Base-by-base conservation (phyloP, 2,797 vertebrate species). In the Nannoperca obscura region DNA sequence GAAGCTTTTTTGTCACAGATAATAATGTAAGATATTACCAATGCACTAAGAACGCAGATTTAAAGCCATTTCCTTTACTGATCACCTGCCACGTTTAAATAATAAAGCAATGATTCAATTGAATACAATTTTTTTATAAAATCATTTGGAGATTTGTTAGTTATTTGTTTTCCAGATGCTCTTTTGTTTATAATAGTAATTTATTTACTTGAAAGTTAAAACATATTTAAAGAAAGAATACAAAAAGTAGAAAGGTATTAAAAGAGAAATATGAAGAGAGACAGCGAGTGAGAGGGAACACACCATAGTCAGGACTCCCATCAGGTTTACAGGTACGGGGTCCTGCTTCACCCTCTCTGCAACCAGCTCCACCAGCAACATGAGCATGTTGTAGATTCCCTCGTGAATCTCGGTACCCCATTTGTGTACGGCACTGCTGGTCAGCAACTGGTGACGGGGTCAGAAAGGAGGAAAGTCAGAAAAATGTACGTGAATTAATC, bases 331-430 rank as follows among this genome's bases (percentile, higher is more conserved):
- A 0, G 98, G 97, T 71, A 98, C 96, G 15, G 98, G 98, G 71
- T 99, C 98, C 92, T 98, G 98, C 91, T 99, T 99, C 74, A 98
- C 96, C 91, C 98, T 94, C 90, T 99, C 98, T 46, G 98, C 98
- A 74, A 97, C 98, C 91, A 99, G 92, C 88, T 99, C 98, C 89
- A 99, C 97, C 87, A 99, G 94, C 65, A 99, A 85, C 98, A 99
- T 99, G 69, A 99, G 92, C 98, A 99, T 99, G 94, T 99, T 99
- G 94, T 99, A 99, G 94, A 99, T 99, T 49, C 98, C 98, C 92
- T 99, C 98, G 2, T 99, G 98, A 90, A 99, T 99, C 94, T 99
- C 98, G 0, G 98, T 99, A 65, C 98, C 98, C 98, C 98, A 99
- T 84, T 99, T 99, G 92, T 99, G 98, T 78, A 99, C 98, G 20